A percentile compares a stretch with the other conserved stretches of the same genome.
These are phyloP conservation scores for Zaprionus tsacasi DNA, from an alignment of 1,140 invertebrate genomes.

Conservation along the genomic window DNA sequence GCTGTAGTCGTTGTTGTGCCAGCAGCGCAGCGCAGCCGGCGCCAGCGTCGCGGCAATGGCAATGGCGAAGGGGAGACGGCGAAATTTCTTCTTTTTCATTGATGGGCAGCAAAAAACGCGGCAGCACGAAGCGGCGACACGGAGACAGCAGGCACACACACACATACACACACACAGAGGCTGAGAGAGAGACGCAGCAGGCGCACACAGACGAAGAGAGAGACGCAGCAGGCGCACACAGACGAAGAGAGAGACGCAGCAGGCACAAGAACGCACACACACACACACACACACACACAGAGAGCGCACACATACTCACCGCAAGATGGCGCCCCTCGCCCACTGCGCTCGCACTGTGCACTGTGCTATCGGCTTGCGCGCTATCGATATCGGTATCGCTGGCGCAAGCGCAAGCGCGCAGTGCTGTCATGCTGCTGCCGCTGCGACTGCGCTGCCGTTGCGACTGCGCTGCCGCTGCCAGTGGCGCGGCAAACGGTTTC, in stretches of 20 bases:
- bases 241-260: not conserved
- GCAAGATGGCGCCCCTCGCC: too few species aligned
- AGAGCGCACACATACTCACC: too few species aligned
- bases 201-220: not conserved
- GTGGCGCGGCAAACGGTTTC: constrained; percentile 43
- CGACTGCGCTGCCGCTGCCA: not conserved
- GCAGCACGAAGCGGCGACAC: not conserved
- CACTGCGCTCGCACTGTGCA: too few species aligned
- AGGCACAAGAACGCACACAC: not conserved
- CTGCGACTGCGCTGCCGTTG: not conserved
- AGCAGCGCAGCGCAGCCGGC: constrained; percentile 34
- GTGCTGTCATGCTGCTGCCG: not conserved
- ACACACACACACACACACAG: too few species aligned
- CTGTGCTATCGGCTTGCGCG: constrained; percentile 10
- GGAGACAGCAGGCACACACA: not conserved
- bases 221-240: constrained; percentile 2
- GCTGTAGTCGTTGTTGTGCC: too few species aligned
- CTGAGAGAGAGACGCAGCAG: constrained; percentile 1
- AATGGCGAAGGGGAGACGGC: constrained; percentile 17
- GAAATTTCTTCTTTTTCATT: constrained; percentile 80
- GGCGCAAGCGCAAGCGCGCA: constrained; percentile 15
- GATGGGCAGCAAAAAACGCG: constrained; percentile 45
- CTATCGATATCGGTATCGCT: constrained; percentile 16
- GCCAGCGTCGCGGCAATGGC: not conserved
- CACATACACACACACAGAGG: too few species aligned